phyloP scores from a whole-genome alignment of 2,113 vertebrate genomes.

The Halcyon malimbica region DNA sequence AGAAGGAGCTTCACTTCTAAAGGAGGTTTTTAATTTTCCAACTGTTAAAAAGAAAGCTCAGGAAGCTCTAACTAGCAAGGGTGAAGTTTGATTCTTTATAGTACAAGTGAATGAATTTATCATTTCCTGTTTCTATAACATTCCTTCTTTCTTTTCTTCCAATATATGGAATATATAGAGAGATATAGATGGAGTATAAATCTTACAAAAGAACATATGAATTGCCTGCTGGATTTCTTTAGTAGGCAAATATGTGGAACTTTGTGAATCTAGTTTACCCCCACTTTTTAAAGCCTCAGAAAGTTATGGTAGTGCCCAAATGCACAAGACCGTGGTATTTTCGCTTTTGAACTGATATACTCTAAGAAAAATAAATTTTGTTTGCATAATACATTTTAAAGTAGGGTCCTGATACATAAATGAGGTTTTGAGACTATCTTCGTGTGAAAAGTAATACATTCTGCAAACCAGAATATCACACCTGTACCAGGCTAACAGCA shows the following conservation, averaged over 20 bases:
- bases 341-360: not conserved
- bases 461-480: not conserved
- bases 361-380: not conserved
- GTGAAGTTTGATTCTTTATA: not conserved
- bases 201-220: not conserved
- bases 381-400: not conserved
- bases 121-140: not conserved
- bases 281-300: not conserved
- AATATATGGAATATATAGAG: not conserved
- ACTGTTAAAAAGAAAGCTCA: not conserved
- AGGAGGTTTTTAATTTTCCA: not conserved
- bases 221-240: not conserved
- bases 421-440: not conserved
- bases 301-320: not conserved
- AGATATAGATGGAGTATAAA: not conserved
- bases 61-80: not conserved
- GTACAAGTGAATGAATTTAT: not conserved
- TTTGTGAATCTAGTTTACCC: not conserved
- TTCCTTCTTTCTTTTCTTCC: not conserved
- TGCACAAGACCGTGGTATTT: not conserved
- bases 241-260: not conserved
- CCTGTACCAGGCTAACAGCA: not conserved
- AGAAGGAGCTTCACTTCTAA: not conserved
- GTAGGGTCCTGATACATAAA: not conserved
- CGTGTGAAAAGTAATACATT: not conserved